Percentiles rank a stretch among this genome's conserved stretches.
These are phyloP conservation scores for Melieria omissa DNA, from an alignment of 2,888 invertebrate genomes.

Conservation along the genomic window DNA sequence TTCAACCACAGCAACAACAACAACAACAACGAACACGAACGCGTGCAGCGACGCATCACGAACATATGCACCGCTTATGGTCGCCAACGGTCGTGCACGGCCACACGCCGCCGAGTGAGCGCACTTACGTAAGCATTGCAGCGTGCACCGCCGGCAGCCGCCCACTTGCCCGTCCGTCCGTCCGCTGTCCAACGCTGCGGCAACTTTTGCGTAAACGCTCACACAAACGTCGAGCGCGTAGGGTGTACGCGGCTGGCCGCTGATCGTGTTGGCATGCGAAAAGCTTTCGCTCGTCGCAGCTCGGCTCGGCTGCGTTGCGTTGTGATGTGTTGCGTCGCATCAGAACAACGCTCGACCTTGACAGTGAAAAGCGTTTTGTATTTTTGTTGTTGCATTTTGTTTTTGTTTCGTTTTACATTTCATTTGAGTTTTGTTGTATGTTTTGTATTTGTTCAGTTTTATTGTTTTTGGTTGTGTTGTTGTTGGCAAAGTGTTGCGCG, in stretches of 20 bases:
- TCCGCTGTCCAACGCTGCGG: background rate
- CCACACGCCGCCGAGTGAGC: background rate
- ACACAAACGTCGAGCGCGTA: no score
- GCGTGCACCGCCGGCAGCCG: background rate
- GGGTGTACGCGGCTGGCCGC: no score
- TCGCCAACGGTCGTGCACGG: no score
- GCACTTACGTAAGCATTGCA: background rate
- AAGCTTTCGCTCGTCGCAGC: no score
- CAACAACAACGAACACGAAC: background rate
- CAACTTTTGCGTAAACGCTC: conserved; percentile 28
- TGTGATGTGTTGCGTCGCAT: conserved; percentile 47
- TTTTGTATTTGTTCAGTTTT: conserved; percentile 25
- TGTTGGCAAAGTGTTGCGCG: conserved; percentile 41
- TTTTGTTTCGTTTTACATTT: conserved; percentile 16
- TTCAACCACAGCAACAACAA: background rate
- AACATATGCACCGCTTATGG: no score
- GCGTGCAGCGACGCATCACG: background rate
- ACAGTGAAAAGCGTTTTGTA: conserved; percentile 59
- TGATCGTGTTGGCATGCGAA: no score
- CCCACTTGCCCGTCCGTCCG: background rate
- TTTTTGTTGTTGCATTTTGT: conserved; percentile 37
- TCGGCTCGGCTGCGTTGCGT: conserved; percentile 3
- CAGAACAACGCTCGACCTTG: conserved; percentile 64
- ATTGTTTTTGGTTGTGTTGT: conserved; percentile 7
- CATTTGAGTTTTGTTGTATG: conserved; percentile 12